Evolutionary conservation across 1,140 invertebrate species (phyloP).

Genomic region (Meloidogyne floridensis): DNA sequence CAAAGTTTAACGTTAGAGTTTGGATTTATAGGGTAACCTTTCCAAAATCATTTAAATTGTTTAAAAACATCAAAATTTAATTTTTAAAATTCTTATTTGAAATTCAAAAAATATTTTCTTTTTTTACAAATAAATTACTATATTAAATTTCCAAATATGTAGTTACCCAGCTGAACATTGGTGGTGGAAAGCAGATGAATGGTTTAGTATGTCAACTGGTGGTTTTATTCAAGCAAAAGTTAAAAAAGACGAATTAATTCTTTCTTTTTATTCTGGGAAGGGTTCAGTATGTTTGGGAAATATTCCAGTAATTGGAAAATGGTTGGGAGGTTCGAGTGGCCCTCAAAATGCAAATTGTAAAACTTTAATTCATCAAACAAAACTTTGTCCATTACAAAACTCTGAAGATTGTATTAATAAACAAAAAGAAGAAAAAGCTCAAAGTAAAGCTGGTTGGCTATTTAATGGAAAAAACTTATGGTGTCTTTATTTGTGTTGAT

Average conservation of each 20-base stretch:
- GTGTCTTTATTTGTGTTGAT: constrained; percentile 11
- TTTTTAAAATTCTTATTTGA: neutral
- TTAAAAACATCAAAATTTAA: no score
- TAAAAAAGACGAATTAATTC: constrained; percentile 11
- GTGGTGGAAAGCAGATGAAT: constrained; percentile 18
- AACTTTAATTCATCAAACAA: constrained; percentile 5
- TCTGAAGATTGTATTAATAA: neutral
- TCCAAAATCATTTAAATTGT: no score
- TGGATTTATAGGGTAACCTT: no score
- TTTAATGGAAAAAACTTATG: neutral
- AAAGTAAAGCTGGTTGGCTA: constrained; percentile 20
- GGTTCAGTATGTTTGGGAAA: constrained; percentile 18
- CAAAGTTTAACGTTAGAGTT: no score
- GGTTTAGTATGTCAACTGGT: constrained; percentile 15
- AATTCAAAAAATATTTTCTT: neutral
- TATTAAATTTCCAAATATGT: neutral
- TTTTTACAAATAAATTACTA: neutral
- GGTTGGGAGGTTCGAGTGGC: neutral
- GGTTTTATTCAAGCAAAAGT: constrained; percentile 18
- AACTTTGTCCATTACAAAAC: constrained; percentile 8
- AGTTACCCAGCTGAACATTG: constrained; percentile 19
- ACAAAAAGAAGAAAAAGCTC: constrained; percentile 10
- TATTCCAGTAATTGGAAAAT: neutral
- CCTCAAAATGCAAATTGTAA: constrained; percentile 8
- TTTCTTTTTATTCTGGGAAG: constrained; percentile 15